These are phyloP conservation scores for Phenganax stokvisi DNA, from an alignment of 92 coral and sea anemone species.

Conservation along the genomic window DNA sequence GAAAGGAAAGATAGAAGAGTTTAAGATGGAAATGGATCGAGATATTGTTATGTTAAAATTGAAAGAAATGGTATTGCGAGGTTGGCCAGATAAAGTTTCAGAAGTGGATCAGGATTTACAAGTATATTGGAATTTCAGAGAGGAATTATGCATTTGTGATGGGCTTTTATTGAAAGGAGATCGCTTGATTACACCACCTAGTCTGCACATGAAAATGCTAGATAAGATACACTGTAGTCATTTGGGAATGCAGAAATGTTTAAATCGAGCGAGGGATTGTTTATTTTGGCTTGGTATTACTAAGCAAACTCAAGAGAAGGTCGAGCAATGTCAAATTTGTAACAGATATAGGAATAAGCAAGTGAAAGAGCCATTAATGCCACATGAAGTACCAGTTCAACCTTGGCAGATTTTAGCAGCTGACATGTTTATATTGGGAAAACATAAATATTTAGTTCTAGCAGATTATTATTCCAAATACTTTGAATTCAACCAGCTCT, in stretches of 20 bases:
- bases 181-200: conserved; percentile 13
- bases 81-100: conserved; percentile 10
- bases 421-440: not conserved
- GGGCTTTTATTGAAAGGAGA: conserved; percentile 14
- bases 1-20: conserved; percentile 13
- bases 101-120: conserved; percentile 19
- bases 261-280: conserved; percentile 23
- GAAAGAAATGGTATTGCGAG: conserved; percentile 11
- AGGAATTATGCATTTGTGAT: conserved; percentile 21
- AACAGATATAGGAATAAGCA: conserved; percentile 39
- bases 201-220: conserved; percentile 24
- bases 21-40: conserved; percentile 8
- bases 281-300: conserved; percentile 17
- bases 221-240: conserved; percentile 44
- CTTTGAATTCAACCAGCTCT: conserved; percentile 28
- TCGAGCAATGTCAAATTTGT: conserved; percentile 29
- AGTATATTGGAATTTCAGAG: conserved; percentile 17
- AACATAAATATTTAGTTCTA: conserved; percentile 28
- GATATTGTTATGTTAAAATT: conserved; percentile 6
- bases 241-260: conserved; percentile 36
- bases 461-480: conserved; percentile 37
- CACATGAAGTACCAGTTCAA: conserved; percentile 20
- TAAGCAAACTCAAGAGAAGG: conserved; percentile 13
- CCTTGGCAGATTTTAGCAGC: conserved; percentile 37
- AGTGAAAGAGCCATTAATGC: conserved; percentile 35